A percentile compares a stretch with the other conserved stretches of the same genome.
phyloP scores from a whole-genome alignment of 2,797 vertebrate species.

The Emys orbicularis region DNA sequence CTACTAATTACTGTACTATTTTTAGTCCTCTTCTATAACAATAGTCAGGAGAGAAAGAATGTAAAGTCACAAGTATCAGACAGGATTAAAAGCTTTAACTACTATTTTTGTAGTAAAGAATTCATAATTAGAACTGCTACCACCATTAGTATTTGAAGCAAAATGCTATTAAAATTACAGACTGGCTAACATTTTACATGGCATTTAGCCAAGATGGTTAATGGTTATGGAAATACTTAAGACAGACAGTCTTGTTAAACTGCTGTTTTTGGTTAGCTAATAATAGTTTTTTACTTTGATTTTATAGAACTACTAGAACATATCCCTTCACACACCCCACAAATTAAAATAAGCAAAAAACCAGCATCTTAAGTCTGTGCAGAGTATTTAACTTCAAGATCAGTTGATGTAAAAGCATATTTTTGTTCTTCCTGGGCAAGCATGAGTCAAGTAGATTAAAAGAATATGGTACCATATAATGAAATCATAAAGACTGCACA shows the following conservation, averaged over 20 bases:
- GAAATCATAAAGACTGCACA: background rate
- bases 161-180: constrained; percentile 57
- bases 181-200: constrained; percentile 51
- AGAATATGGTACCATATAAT: rapidly evolving
- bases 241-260: constrained; percentile 35
- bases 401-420: rapidly evolving
- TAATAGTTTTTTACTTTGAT: constrained; percentile 25
- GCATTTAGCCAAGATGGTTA: constrained; percentile 54
- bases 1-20: constrained; percentile 51
- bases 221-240: constrained; percentile 64
- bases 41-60: constrained; percentile 41
- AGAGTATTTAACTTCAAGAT: background rate
- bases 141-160: constrained; percentile 56
- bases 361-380: background rate
- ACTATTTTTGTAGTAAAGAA: constrained; percentile 62
- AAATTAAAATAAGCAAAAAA: background rate
- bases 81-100: constrained; percentile 71
- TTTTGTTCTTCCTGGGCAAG: background rate
- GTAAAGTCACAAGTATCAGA: constrained; percentile 64
- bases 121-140: constrained; percentile 55
- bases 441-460: background rate
- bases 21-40: constrained; percentile 57
- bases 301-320: background rate
- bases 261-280: constrained; percentile 27
- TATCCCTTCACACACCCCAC: background rate